Evolutionary conservation across 1,140 invertebrate genomes (phyloP).

Genomic region (Trichomalopsis sarcophagae): DNA sequence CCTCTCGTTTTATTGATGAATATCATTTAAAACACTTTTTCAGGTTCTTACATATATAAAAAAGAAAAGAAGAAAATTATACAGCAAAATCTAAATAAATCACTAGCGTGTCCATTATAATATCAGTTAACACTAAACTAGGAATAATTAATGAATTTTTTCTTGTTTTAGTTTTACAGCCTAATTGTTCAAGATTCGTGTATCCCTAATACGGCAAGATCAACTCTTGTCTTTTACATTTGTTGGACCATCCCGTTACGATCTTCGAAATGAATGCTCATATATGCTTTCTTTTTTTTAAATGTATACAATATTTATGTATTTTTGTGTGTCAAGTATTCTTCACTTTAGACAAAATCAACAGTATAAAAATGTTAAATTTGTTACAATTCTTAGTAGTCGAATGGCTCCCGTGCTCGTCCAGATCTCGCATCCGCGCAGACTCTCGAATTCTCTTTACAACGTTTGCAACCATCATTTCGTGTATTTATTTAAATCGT

Average conservation of each 20-base stretch:
- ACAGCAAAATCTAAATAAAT: slow-evolving; percentile 54
- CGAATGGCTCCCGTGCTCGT: slow-evolving; percentile 51
- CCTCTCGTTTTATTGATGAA: slow-evolving; percentile 65
- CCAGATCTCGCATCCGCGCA: slow-evolving; percentile 46
- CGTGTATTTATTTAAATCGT: slow-evolving; percentile 4
- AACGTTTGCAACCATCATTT: slow-evolving; percentile 26
- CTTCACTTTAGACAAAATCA: slow-evolving; percentile 49
- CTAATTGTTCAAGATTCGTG: slow-evolving; percentile 24
- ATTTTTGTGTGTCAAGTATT: not conserved
- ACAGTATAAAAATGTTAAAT: slow-evolving; percentile 55
- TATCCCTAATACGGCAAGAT: slow-evolving; percentile 39
- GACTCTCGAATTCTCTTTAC: slow-evolving; percentile 47
- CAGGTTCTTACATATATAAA: slow-evolving; percentile 65
- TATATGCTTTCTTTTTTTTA: slow-evolving; percentile 45
- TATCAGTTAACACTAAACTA: slow-evolving; percentile 50
- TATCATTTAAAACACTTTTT: slow-evolving; percentile 63
- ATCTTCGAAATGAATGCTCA: slow-evolving; percentile 51
- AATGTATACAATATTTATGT: slow-evolving; percentile 13
- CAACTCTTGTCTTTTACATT: slow-evolving; percentile 35
- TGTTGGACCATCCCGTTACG: slow-evolving; percentile 45
- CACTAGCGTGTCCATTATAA: slow-evolving; percentile 39
- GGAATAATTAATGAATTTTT: slow-evolving; percentile 54
- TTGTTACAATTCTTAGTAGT: slow-evolving; percentile 49
- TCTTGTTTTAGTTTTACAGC: slow-evolving; percentile 42
- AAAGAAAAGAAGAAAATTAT: slow-evolving; percentile 58